These are phyloP conservation scores for Meliscaeva auricollis DNA, from an alignment of 2,888 invertebrate genomes.

Conservation along the genomic window DNA sequence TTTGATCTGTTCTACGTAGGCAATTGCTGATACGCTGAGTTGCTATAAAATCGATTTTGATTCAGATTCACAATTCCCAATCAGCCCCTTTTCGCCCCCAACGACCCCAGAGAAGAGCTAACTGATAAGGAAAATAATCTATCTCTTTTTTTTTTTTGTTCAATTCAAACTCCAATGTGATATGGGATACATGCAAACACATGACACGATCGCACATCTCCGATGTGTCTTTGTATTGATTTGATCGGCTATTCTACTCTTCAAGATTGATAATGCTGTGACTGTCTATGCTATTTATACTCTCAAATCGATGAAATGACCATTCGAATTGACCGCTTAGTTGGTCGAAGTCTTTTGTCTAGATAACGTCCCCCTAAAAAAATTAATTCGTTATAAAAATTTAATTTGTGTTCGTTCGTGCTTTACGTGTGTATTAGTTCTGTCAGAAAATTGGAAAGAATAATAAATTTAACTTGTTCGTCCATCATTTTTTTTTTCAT, in stretches of 20 bases:
- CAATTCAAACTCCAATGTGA: neutral
- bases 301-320: conserved; percentile 50
- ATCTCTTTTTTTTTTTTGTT: conserved; percentile 6
- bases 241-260: conserved; percentile 49
- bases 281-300: neutral
- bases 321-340: conserved; percentile 78
- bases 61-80: conserved; percentile 15
- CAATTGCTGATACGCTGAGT: neutral
- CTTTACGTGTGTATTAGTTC: conserved; percentile 65
- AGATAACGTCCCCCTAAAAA: conserved; percentile 81
- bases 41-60: conserved; percentile 38
- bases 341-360: conserved; percentile 84
- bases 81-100: conserved; percentile 20
- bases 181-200: conserved; percentile 5
- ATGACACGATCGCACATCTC: conserved; percentile 40
- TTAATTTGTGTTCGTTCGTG: conserved; percentile 70
- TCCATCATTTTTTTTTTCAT: conserved; percentile 28
- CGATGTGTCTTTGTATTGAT: conserved; percentile 33
- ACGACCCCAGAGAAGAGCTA: conserved; percentile 25
- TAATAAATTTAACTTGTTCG: conserved; percentile 8
- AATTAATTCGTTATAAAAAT: conserved; percentile 6
- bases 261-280: conserved; percentile 27
- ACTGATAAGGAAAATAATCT: conserved; percentile 72
- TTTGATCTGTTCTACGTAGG: neutral
- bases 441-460: conserved; percentile 47